Conservation (phyloP, 53 echinoderm and acorn worm species). For the Actinopyga echinites region DNA sequence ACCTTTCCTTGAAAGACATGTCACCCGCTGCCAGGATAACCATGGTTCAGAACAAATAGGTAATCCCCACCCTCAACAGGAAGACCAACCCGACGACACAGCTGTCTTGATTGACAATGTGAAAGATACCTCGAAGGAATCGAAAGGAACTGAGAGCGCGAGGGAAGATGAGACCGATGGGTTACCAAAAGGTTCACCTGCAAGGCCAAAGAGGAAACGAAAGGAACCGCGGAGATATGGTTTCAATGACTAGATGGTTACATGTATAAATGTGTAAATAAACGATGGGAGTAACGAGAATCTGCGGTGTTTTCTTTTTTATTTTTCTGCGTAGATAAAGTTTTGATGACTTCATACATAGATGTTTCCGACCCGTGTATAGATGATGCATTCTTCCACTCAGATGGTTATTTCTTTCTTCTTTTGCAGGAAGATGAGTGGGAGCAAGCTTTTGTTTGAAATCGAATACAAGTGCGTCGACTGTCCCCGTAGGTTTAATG, state of each 20-base stretch:
- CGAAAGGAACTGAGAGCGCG: no score
- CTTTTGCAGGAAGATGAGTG: background rate
- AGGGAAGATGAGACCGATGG: no score
- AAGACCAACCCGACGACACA: no score
- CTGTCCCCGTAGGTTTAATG: background rate
- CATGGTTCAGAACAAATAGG: no score
- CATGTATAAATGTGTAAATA: background rate
- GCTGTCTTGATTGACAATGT: no score
- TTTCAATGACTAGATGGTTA: background rate
- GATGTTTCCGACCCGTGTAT: no score
- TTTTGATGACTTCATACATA: background rate
- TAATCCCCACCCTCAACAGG: no score
- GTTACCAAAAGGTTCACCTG: no score
- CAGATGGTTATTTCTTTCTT: background rate
- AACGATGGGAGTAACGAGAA: background rate
- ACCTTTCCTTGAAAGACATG: no score
- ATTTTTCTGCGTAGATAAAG: background rate
- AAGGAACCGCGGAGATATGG: constrained; percentile 5
- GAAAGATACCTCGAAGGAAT: no score
- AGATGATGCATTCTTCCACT: background rate
- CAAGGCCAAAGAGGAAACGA: background rate
- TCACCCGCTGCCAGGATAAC: no score
- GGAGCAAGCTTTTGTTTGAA: background rate
- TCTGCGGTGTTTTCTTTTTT: background rate
- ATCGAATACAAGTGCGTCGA: background rate